These are phyloP conservation scores for Rhinopomastus cyanomelas DNA, from an alignment of 2,113 vertebrate genomes.

Conservation along the genomic window DNA sequence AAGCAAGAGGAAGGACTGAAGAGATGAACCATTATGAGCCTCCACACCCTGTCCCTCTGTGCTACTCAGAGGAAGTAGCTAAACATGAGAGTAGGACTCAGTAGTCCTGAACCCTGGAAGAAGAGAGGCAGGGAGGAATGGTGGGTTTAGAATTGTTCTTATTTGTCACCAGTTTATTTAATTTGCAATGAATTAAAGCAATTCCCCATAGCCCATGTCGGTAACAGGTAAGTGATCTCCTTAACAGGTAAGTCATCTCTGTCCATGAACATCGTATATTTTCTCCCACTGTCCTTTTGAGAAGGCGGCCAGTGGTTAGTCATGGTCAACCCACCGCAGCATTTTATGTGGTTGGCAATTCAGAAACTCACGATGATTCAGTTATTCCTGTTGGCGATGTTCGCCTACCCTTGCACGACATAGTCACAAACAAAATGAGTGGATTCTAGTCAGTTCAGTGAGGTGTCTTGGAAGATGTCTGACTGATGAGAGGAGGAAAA, in stretches of 20 bases:
- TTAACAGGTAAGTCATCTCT: not conserved
- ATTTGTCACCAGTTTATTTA: not conserved
- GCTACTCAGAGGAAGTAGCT: fast-evolving
- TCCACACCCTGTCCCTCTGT: fast-evolving
- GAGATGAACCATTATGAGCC: fast-evolving
- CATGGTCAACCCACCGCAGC: not conserved
- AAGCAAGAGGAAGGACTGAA: not conserved
- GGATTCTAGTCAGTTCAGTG: not conserved
- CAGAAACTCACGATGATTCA: not conserved
- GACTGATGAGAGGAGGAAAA: not conserved
- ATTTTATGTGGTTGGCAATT: not conserved
- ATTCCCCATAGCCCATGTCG: not conserved
- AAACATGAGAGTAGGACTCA: not conserved
- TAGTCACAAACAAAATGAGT: not conserved
- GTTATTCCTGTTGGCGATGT: not conserved
- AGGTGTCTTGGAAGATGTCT: not conserved
- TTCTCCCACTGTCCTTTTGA: not conserved
- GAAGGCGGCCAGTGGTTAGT: fast-evolving
- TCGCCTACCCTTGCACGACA: not conserved
- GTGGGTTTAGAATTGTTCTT: not conserved
- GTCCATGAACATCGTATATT: not conserved
- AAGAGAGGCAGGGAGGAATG: fast-evolving
- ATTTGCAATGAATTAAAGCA: not conserved
- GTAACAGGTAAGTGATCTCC: not conserved
- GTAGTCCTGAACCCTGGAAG: not conserved